Conservation (phyloP, 2,888 invertebrate species). For the Andrena bucephala region DNA sequence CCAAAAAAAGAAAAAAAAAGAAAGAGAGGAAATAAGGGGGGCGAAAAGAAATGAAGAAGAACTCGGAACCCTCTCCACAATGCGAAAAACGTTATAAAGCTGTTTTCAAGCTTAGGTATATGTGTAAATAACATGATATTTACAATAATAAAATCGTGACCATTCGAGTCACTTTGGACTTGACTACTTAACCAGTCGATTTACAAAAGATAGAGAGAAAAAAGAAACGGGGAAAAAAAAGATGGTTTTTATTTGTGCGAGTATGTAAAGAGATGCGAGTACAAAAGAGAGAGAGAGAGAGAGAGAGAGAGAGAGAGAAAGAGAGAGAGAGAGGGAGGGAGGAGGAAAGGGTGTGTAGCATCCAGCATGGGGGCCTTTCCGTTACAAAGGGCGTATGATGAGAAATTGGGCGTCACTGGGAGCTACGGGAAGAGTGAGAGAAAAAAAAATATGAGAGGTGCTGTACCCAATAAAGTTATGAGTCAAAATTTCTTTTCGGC, state of each 20-base stretch:
- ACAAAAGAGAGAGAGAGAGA: slow-evolving; percentile 55
- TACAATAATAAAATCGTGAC: slow-evolving; percentile 82
- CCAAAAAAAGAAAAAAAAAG: slow-evolving; percentile 64
- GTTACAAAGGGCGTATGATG: slow-evolving; percentile 3
- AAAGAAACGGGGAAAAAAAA: slow-evolving; percentile 37
- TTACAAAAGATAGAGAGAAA: slow-evolving; percentile 44
- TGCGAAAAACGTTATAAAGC: slow-evolving; percentile 76
- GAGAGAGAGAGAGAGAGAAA: slow-evolving; percentile 13
- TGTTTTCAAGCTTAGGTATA: slow-evolving; percentile 81
- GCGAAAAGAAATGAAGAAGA: slow-evolving; percentile 54
- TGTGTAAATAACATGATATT: slow-evolving; percentile 84
- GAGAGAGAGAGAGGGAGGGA: too few relatives aligned
- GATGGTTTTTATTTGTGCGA: slow-evolving; percentile 58
- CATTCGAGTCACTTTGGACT: slow-evolving; percentile 72
- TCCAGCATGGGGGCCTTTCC: slow-evolving; percentile 42
- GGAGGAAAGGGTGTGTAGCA: slow-evolving; percentile 24
- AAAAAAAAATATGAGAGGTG: slow-evolving; percentile 53
- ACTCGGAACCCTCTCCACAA: slow-evolving; percentile 72
- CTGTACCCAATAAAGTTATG: slow-evolving; percentile 67
- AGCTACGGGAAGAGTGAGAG: slow-evolving; percentile 20
- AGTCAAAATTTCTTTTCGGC: slow-evolving; percentile 56
- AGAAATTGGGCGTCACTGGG: slow-evolving; percentile 46
- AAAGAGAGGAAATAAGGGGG: slow-evolving; percentile 67
- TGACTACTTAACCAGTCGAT: slow-evolving; percentile 67
- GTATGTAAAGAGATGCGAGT: slow-evolving; percentile 65